Conservation (phyloP, 2,113 vertebrate genomes). For the Hemiprocne comata region DNA sequence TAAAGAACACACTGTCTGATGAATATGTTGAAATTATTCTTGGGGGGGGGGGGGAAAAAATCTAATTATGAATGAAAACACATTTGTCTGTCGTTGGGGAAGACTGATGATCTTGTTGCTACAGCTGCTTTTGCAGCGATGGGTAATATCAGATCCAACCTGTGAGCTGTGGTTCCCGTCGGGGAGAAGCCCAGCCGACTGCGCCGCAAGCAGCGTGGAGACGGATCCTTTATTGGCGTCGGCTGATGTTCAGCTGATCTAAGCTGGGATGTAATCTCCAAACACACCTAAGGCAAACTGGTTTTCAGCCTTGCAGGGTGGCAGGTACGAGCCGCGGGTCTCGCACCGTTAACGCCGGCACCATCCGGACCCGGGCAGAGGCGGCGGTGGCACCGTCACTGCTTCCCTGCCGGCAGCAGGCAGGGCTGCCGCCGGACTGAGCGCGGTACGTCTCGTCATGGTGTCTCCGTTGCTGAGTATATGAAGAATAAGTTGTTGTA, state of each 20-base stretch:
- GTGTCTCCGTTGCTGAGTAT: conserved; percentile 77
- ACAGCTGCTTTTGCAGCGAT: conserved; percentile 65
- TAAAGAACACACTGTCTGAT: conserved; percentile 79
- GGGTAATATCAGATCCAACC: conserved; percentile 66
- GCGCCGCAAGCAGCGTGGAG: conserved; percentile 25
- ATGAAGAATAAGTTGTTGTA: conserved; percentile 81
- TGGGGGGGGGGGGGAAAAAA: neutral
- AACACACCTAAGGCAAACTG: conserved; percentile 12
- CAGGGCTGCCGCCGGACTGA: conserved; percentile 57
- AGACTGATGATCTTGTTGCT: conserved; percentile 67
- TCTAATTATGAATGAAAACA: conserved; percentile 73
- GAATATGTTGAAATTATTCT: conserved; percentile 70
- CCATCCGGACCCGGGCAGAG: conserved; percentile 23
- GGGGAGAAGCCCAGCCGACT: conserved; percentile 56
- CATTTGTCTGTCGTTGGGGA: conserved; percentile 76
- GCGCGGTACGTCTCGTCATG: conserved; percentile 68
- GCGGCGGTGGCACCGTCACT: conserved; percentile 23
- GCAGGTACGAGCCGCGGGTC: conserved; percentile 40
- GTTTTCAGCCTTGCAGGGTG: conserved; percentile 20
- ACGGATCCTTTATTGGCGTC: conserved; percentile 2
- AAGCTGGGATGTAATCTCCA: conserved; percentile 35
- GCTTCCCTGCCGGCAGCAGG: conserved; percentile 54
- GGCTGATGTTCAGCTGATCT: conserved; percentile 72
- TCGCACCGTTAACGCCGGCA: neutral
- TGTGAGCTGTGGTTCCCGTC: conserved; percentile 38